These are phyloP conservation scores for Tragelaphus imberbis DNA, from an alignment of 2,113 vertebrate species.

Conservation along the genomic window DNA sequence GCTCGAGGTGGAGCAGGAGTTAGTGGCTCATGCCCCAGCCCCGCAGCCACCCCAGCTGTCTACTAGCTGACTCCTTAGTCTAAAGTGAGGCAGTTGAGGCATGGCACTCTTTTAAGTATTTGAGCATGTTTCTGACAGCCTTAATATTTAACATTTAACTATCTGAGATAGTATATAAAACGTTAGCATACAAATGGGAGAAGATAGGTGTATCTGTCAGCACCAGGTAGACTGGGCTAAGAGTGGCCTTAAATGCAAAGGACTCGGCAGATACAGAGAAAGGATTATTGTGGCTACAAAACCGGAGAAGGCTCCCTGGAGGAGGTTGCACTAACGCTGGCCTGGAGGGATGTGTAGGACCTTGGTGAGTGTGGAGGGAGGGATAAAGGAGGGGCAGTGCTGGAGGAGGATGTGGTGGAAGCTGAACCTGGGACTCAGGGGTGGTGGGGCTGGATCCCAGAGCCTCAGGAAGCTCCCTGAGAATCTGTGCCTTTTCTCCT, in stretches of 20 bases:
- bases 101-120: not conserved
- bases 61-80: not conserved
- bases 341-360: not conserved
- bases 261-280: not conserved
- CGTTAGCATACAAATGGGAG: not conserved
- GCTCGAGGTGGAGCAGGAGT: not conserved
- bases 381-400: accelerated
- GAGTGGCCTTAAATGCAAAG: not conserved
- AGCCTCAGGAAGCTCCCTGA: not conserved
- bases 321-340: not conserved
- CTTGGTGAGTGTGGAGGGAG: not conserved
- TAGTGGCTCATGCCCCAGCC: not conserved
- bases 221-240: not conserved
- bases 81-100: not conserved
- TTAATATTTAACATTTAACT: constrained; percentile 24
- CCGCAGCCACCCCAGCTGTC: not conserved
- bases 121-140: not conserved
- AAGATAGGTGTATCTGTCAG: not conserved
- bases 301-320: not conserved
- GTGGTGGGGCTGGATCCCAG: not conserved
- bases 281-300: not conserved
- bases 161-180: not conserved
- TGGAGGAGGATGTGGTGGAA: not conserved
- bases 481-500: not conserved
- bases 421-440: not conserved